Evolutionary conservation across 2,797 vertebrate genomes (phyloP).

Genomic region (Falco naumanni): DNA sequence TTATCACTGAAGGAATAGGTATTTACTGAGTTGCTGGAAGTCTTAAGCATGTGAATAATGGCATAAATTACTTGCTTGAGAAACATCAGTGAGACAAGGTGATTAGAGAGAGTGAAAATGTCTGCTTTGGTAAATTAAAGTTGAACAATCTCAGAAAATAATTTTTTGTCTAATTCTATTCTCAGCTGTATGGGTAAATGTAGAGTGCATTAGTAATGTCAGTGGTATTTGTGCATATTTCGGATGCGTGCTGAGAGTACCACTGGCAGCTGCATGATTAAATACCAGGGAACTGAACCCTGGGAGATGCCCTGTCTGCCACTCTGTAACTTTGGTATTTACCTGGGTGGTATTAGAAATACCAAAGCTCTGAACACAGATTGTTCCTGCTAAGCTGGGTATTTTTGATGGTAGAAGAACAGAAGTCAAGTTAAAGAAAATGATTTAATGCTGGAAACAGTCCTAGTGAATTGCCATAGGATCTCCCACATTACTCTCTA

Average conservation of each 20-base stretch:
- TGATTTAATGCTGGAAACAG: not conserved
- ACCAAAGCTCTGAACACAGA: not conserved
- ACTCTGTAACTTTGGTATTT: not conserved
- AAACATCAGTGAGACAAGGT: not conserved
- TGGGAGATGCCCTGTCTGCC: not conserved
- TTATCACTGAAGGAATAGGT: not conserved
- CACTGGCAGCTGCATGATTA: not conserved
- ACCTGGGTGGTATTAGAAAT: not conserved
- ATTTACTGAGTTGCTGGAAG: not conserved
- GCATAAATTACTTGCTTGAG: conserved; percentile 23
- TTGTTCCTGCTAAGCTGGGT: not conserved
- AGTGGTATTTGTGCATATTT: not conserved
- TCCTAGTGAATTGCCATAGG: not conserved
- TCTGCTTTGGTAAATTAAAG: conserved; percentile 9
- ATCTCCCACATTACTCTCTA: not conserved
- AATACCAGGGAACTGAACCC: not conserved
- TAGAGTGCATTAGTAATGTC: not conserved
- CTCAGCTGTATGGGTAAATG: not conserved
- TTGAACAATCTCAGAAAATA: not conserved
- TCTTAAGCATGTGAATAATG: not conserved
- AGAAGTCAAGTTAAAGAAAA: not conserved
- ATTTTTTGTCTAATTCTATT: not conserved
- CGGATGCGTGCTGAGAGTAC: not conserved
- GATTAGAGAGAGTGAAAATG: not conserved
- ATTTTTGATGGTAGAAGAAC: not conserved